phyloP scores from a whole-genome alignment of 2,797 vertebrate species.

The Falco naumanni region DNA sequence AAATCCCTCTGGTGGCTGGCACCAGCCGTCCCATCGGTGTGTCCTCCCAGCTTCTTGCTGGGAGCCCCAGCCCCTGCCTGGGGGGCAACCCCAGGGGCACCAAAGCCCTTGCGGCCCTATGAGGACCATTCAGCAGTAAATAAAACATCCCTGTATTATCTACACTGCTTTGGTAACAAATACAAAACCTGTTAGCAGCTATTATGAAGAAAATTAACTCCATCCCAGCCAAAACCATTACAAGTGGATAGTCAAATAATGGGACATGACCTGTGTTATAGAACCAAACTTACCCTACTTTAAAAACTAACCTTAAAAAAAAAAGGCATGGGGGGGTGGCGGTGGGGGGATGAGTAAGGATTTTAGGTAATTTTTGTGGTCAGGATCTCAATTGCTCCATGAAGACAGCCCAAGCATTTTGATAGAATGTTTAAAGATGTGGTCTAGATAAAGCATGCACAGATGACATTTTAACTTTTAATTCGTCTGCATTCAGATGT shows the following conservation, averaged over 20 bases:
- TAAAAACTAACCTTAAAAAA: background rate
- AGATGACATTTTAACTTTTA: background rate
- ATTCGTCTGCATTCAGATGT: background rate
- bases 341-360: background rate
- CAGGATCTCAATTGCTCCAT: background rate
- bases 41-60: background rate
- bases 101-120: background rate
- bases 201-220: background rate
- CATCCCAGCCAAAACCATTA: background rate
- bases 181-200: background rate
- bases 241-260: background rate
- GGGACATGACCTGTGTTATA: background rate
- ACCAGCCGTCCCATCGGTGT: background rate
- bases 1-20: background rate
- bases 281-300: background rate
- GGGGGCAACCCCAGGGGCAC: background rate
- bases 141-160: background rate
- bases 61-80: background rate
- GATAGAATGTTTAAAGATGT: background rate
- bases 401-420: background rate
- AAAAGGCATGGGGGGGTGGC: background rate
- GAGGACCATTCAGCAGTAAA: background rate
- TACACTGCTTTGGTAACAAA: background rate
- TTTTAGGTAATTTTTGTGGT: background rate
- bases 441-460: background rate